Percentiles rank a stretch among this genome's conserved stretches.
These are phyloP conservation scores for Blastomussa wellsi DNA, from an alignment of 92 coral and sea anemone genomes.

Conservation along the genomic window DNA sequence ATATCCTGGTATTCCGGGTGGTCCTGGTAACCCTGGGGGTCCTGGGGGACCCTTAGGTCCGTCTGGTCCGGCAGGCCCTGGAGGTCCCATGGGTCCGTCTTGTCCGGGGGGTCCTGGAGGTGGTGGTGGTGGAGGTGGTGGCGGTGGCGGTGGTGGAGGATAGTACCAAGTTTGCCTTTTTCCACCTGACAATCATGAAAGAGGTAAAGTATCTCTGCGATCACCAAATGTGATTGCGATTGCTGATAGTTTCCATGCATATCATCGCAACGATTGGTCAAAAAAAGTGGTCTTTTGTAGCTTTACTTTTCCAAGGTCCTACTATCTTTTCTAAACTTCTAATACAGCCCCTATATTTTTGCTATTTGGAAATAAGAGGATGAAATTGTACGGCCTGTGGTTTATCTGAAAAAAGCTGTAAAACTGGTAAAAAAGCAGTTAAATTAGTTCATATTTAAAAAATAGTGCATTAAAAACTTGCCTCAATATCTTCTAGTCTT, in stretches of 20 bases:
- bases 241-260: background rate
- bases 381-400: too few relatives aligned
- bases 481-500: too few relatives aligned
- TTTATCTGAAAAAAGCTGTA: too few relatives aligned
- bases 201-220: background rate
- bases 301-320: too few relatives aligned
- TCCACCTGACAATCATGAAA: conserved; percentile 25
- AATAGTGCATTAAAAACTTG: too few relatives aligned
- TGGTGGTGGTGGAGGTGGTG: conserved; percentile 94
- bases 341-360: too few relatives aligned
- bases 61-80: conserved; percentile 95
- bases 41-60: conserved; percentile 99
- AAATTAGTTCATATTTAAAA: too few relatives aligned
- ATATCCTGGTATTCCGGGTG: conserved; percentile 93
- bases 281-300: background rate
- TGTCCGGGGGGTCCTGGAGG: conserved; percentile 96
- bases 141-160: conserved; percentile 78
- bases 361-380: too few relatives aligned
- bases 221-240: background rate
- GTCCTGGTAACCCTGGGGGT: conserved; percentile 95
- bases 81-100: conserved; percentile 94
- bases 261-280: background rate
- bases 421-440: too few relatives aligned
- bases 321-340: too few relatives aligned
- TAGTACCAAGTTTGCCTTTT: conserved; percentile 40